Evolutionary conservation across 2,888 invertebrate genomes (phyloP), one percentile per base, ranked within the genome.

Genomic region (Anorthoa munda): DNA sequence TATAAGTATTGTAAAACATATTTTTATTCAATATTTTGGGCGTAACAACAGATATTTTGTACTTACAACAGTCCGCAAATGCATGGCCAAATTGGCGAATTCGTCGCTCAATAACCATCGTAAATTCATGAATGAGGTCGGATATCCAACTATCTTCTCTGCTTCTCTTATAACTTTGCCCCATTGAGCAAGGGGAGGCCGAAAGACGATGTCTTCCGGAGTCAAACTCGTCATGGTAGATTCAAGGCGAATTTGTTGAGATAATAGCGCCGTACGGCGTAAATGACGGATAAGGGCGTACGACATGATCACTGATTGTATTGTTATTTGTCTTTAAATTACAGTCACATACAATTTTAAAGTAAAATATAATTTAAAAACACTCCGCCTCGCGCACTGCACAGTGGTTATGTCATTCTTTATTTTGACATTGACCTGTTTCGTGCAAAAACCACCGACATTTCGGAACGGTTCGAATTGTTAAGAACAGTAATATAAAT

Each of bases 101-200:
- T 97, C 97, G 90, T 97, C 97, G 91, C 97, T 97, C 84, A 97
- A 95, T 87, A 97, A 92, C 97, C 97, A 97, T 92, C 97, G 94
- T 87, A 97, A 93, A 90, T 96, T 97, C 95, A 96, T 96, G 88
- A 97, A 97, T 79, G 97, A 97, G 90, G 97, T 97, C 82, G 97
- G 97, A 93, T 97, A 95, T 86, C 96, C 96, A 69, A 96, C 96
- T 81, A 96, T 94, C 83, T 96, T 96, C 79, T 96, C 96, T 58
- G 96, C 96, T 89, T 96, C 96, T 86, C 93, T 94, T 55, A 96
- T 95, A 87, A 95, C 92, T 91, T 95, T 95, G 87, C 94, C 92
- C 96, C 95, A 95, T 78, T 84, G 84, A 13, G 95, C 91, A 64
- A 95, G 82, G 46, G 96, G 94, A 91, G 96, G 95, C 51, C 93